Evolutionary conservation across 2,797 vertebrate species (phyloP), one percentile per base, ranked within the genome.

Genomic region (Pangasius macronema): DNA sequence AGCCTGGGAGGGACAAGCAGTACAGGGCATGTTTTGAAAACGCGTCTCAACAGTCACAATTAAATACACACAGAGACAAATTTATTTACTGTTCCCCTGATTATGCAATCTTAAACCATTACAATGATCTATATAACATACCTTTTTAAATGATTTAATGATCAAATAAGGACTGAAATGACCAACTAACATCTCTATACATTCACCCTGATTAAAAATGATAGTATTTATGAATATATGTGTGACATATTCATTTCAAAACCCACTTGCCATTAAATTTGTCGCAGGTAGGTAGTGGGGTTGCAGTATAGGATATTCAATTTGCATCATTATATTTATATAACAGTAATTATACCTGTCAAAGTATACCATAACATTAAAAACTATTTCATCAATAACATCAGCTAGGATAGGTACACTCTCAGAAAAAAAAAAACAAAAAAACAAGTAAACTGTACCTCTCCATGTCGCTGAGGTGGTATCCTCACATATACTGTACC

Each of bases 1-100:
- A 27, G 20, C 83, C 18, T 49, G 8, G 33, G 13, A 68, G 73
- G 90, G 90, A 89, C 90, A 89, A 59, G 1, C 22, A 63, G n/a
- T 39, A 3, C 63, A 63, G 22, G 30, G 33, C 5, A 1, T 85
- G 22, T 84, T 83, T 86, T 68, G 16, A 55, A 86, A 88, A 68
- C 90, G 88, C 81, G 49, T 39, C 57, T 5, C 27, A 5, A 0
- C 10, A 20, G 16, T 5, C 27, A 49, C 1, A 20, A 13, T 79
- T 57, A 57, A 49, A 42, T 18, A 42, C 30, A 42, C 30, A 57
- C 0, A 24, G 5, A 10, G 27, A 75, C 72, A 14, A 24, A 59
- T 75, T 0, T 30, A 18, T 76, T 22, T 24, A 57, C 9, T 24
- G 3, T 36, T 27, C 33, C 11, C 46, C 16, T 57, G 20, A 14